Evolutionary conservation across 2,797 vertebrate genomes (phyloP).

Genomic region (Uromys caudimaculatus): DNA sequence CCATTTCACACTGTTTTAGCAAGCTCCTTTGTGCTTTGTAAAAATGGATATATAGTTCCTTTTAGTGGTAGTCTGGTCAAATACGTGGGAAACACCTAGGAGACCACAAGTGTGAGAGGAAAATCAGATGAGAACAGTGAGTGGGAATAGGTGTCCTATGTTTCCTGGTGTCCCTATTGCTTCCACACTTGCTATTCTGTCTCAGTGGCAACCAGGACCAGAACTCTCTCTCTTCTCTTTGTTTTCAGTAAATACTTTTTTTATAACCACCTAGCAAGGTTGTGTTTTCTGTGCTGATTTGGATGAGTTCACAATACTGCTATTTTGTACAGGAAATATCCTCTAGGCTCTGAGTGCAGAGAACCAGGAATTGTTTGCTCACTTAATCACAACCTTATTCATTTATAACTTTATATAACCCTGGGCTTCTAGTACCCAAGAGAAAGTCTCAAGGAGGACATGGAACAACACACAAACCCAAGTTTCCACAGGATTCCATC

Average conservation of each 20-base stretch:
- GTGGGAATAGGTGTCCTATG: not conserved
- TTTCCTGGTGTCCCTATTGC: not conserved
- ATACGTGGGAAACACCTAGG: not conserved
- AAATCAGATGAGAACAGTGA: not conserved
- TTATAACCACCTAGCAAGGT: not conserved
- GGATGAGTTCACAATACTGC: not conserved
- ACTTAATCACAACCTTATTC: accelerated
- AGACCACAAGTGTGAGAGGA: not conserved
- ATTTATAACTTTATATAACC: not conserved
- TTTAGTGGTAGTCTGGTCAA: not conserved
- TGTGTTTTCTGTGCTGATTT: not conserved
- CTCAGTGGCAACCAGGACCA: not conserved
- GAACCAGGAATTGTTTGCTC: not conserved
- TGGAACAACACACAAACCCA: not conserved
- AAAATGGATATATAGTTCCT: not conserved
- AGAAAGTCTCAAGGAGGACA: not conserved
- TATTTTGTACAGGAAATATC: not conserved
- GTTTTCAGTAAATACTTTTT: not conserved
- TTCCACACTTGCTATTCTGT: not conserved
- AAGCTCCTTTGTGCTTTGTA: not conserved
- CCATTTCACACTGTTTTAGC: not conserved
- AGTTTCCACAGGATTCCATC: not conserved
- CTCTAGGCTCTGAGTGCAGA: not conserved
- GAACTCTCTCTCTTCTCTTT: not conserved
- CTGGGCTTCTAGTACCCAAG: not conserved